phyloP scores from a whole-genome alignment of 2,888 invertebrate species.

The Schrankia costaestrigalis region DNA sequence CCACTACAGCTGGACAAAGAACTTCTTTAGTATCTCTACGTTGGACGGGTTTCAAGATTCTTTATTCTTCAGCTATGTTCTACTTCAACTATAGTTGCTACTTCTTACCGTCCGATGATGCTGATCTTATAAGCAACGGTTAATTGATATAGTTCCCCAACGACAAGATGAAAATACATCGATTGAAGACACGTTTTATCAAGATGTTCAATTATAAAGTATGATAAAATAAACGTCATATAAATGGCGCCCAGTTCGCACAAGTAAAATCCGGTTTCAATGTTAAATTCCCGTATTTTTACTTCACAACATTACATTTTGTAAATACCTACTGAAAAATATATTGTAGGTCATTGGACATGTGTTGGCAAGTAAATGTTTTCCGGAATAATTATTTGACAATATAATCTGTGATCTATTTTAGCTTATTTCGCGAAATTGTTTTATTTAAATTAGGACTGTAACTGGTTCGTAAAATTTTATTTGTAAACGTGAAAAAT shows the following conservation, averaged over 20 bases:
- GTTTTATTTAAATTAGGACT: no score
- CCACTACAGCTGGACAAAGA: no score
- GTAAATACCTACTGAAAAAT: slow-evolving; percentile 14
- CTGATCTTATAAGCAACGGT: not conserved
- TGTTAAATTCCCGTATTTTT: slow-evolving; percentile 27
- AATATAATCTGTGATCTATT: slow-evolving; percentile 2
- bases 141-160: not conserved
- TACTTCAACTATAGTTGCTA: no score
- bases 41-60: no score
- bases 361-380: slow-evolving; percentile 11
- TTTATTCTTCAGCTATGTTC: no score
- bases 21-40: no score
- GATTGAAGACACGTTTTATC: slow-evolving; percentile 5
- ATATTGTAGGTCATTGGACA: slow-evolving; percentile 15
- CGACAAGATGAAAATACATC: slow-evolving; percentile 8
- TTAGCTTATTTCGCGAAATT: slow-evolving; percentile 4
- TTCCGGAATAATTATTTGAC: slow-evolving; percentile 12
- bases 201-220: slow-evolving; percentile 14
- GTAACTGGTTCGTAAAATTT: no score
- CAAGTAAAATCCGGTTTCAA: slow-evolving; percentile 42
- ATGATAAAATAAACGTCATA: slow-evolving; percentile 12
- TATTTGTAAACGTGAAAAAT: no score
- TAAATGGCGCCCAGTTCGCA: slow-evolving; percentile 26
- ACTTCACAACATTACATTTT: slow-evolving; percentile 14
- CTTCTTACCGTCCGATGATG: no score